Conservation (phyloP, 2,113 vertebrate species). For the Pseudopipra pipra region DNA sequence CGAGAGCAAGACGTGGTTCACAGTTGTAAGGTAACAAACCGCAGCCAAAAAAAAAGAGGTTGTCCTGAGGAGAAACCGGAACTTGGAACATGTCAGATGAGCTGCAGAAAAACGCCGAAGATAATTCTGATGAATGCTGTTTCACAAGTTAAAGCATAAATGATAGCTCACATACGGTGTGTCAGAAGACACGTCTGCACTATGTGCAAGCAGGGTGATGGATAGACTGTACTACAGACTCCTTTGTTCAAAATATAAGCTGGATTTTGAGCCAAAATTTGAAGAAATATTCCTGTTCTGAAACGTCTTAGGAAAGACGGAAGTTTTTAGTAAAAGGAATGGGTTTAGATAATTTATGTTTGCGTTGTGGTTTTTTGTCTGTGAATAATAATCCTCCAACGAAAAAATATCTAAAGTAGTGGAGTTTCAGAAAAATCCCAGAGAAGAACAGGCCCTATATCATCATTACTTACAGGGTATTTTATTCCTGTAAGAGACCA, state of each 20-base stretch:
- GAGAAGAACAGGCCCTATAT: neutral
- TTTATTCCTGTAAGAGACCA: neutral
- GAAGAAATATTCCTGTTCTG: slow-evolving; percentile 11
- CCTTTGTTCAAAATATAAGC: neutral
- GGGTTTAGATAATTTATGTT: neutral
- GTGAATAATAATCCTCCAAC: neutral
- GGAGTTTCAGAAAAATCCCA: neutral
- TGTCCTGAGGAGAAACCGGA: neutral
- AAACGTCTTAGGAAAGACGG: neutral
- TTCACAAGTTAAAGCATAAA: neutral
- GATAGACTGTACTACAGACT: neutral
- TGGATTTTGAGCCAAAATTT: slow-evolving; percentile 25
- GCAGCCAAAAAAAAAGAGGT: neutral
- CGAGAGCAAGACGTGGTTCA: neutral
- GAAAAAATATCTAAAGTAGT: neutral
- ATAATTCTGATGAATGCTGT: neutral
- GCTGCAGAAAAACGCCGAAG: neutral
- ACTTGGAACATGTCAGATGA: neutral
- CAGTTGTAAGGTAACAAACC: neutral
- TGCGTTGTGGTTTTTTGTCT: neutral
- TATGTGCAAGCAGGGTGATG: neutral
- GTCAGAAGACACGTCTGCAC: neutral
- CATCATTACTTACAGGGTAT: neutral
- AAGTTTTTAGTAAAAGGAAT: neutral
- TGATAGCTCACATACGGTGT: neutral